Conservation (phyloP, 2,113 vertebrate species). For the Tichodroma muraria region DNA sequence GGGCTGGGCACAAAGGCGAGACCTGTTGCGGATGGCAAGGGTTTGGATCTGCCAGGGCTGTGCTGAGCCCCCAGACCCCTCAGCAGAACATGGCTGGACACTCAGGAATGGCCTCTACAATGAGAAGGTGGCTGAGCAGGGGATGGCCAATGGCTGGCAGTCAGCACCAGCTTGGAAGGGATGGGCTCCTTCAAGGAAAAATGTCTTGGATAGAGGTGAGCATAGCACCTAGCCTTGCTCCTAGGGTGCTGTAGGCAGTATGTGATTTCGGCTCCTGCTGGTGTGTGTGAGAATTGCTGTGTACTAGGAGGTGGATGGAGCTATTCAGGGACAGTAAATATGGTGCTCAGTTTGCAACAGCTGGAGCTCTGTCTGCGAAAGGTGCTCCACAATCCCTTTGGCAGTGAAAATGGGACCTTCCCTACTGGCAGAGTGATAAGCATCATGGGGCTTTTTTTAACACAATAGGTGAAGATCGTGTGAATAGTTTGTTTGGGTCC, state of each 20-base stretch:
- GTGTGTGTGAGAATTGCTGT: accelerated
- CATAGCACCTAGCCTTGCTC: accelerated
- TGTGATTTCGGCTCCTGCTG: not conserved
- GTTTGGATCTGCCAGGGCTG: no score
- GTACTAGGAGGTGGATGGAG: not conserved
- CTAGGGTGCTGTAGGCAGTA: accelerated
- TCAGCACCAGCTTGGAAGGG: not conserved
- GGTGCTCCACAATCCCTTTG: not conserved
- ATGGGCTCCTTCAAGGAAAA: not conserved
- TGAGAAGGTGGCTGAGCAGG: not conserved
- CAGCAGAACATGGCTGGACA: not conserved
- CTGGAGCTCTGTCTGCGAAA: not conserved
- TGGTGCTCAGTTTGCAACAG: not conserved
- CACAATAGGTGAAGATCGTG: not conserved
- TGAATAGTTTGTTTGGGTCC: not conserved
- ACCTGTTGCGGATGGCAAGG: accelerated
- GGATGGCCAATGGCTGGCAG: accelerated
- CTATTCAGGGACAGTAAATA: not conserved
- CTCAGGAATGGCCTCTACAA: not conserved
- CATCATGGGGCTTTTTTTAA: accelerated
- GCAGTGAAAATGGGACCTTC: not conserved
- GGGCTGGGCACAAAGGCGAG: accelerated
- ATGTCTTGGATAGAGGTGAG: accelerated
- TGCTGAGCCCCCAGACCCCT: not conserved
- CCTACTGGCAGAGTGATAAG: not conserved